Conservation (phyloP, 2,113 vertebrate species). For the Amazona vittata region DNA sequence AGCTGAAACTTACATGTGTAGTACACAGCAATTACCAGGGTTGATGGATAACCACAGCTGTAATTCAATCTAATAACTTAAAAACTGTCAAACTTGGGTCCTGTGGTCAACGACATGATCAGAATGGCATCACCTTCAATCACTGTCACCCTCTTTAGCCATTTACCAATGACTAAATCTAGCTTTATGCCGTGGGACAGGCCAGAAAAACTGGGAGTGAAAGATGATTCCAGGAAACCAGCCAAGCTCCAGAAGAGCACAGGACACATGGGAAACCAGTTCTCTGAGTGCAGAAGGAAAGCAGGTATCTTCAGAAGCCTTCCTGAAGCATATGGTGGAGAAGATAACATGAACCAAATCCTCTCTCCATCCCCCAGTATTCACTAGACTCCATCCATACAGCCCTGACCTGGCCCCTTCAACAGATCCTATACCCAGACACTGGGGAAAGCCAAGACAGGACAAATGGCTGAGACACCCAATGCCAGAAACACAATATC, state of each 20-base stretch:
- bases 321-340: not conserved
- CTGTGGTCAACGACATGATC: not conserved
- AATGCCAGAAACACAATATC: not conserved
- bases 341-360: fast-evolving
- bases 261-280: not conserved
- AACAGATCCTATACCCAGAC: not conserved
- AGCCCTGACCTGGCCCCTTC: not conserved
- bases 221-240: not conserved
- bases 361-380: not conserved
- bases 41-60: not conserved
- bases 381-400: not conserved
- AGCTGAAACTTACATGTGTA: not conserved
- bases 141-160: not conserved
- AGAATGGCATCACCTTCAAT: not conserved
- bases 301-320: not conserved
- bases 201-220: not conserved
- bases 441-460: not conserved
- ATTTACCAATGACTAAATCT: not conserved
- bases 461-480: not conserved
- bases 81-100: not conserved
- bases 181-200: not conserved
- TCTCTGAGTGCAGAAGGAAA: not conserved
- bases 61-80: not conserved
- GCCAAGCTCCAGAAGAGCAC: not conserved
- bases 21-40: not conserved